These are phyloP conservation scores for Oligia fasciuncula DNA, from an alignment of 2,888 invertebrate genomes.

Conservation along the genomic window DNA sequence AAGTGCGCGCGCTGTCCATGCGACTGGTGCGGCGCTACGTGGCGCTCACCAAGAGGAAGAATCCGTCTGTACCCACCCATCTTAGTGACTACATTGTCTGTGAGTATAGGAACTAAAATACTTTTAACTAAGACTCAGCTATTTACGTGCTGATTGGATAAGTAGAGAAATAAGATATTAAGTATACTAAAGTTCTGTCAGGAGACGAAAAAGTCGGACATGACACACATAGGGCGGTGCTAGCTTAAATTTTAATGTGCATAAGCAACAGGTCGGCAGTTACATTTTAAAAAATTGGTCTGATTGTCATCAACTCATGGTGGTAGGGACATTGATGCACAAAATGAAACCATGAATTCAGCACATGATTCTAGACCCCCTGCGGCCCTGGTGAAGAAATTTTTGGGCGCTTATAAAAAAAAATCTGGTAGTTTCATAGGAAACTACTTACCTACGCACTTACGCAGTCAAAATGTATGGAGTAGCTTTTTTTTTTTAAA, in stretches of 20 bases:
- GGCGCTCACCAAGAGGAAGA: conserved; percentile 96
- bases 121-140: neutral
- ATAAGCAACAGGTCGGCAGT: neutral
- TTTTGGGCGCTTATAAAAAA: too few relatives aligned
- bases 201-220: neutral
- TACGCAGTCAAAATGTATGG: too few relatives aligned
- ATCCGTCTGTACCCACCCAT: conserved; percentile 94
- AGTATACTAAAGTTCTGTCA: neutral
- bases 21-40: conserved; percentile 98
- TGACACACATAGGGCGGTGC: neutral
- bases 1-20: conserved; percentile 96
- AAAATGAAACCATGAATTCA: too few relatives aligned
- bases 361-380: too few relatives aligned
- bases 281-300: neutral
- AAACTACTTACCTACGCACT: too few relatives aligned
- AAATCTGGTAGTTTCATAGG: too few relatives aligned
- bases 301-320: neutral
- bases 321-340: too few relatives aligned
- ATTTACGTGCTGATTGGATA: neutral
- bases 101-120: conserved; percentile 57
- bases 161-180: neutral
- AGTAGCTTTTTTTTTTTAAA: too few relatives aligned
- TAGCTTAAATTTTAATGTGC: neutral
- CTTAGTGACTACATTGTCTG: conserved; percentile 77
- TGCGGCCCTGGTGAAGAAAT: too few relatives aligned